phyloP scores from a whole-genome alignment of 2,888 invertebrate genomes.

The Ophraella communa region DNA sequence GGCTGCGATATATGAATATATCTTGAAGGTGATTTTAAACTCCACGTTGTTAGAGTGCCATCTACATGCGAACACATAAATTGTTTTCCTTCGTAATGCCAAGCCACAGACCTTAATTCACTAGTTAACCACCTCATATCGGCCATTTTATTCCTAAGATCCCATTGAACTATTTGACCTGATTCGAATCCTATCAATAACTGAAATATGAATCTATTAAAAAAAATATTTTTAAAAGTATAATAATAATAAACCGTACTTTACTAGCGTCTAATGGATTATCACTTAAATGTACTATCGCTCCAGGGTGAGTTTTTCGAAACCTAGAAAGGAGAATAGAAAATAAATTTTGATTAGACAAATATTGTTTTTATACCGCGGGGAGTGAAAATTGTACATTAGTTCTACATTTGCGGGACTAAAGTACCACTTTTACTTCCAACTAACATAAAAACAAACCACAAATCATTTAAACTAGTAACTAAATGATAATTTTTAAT shows the following conservation, averaged over 20 bases:
- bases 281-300: constrained; percentile 95
- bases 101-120: constrained; percentile 86
- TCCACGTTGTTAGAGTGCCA: constrained; percentile 96
- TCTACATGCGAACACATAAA: constrained; percentile 96
- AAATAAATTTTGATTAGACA: constrained; percentile 17
- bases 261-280: constrained; percentile 96
- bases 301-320: constrained; percentile 94
- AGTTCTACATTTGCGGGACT: no score
- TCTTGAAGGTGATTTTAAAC: constrained; percentile 75
- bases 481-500: no score
- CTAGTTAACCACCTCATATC: constrained; percentile 83
- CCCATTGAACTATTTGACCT: constrained; percentile 95
- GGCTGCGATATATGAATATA: constrained; percentile 86
- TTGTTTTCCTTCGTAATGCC: constrained; percentile 98
- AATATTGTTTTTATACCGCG: constrained; percentile 21
- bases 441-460: no score
- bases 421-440: no score
- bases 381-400: no score
- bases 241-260: constrained; percentile 65
- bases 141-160: constrained; percentile 83
- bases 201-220: constrained; percentile 62
- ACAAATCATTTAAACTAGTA: no score
- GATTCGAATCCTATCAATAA: constrained; percentile 95
- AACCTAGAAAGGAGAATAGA: constrained; percentile 70
- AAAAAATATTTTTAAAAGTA: neutral